Percentiles rank a stretch among this genome's conserved stretches.
phyloP scores from a whole-genome alignment of 1,140 invertebrate species.

The Drosophila elegans region DNA sequence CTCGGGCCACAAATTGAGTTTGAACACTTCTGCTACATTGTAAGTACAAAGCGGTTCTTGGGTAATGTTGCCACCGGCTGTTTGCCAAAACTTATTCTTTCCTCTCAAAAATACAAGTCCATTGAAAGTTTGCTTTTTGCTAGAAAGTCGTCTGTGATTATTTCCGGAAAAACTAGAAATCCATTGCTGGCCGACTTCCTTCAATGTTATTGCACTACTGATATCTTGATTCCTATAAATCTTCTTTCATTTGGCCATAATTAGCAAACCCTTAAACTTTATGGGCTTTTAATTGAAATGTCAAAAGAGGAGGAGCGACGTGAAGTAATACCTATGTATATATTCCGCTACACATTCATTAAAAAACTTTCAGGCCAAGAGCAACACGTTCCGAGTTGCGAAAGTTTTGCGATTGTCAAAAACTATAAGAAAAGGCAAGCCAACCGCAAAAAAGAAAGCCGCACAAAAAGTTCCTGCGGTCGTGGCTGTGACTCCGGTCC shows the following conservation, averaged over 20 bases:
- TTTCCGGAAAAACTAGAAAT: neutral
- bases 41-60: slow-evolving; percentile 30
- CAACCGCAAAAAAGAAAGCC: slow-evolving; percentile 58
- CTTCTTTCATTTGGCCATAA: slow-evolving; percentile 5
- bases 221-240: neutral
- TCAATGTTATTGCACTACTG: too few species aligned
- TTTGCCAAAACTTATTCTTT: slow-evolving; percentile 35
- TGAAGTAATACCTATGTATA: slow-evolving; percentile 9
- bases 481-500: slow-evolving; percentile 5
- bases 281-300: slow-evolving; percentile 43
- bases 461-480: slow-evolving; percentile 31
- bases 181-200: neutral
- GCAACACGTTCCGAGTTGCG: slow-evolving; percentile 60
- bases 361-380: slow-evolving; percentile 67
- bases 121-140: slow-evolving; percentile 9
- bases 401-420: slow-evolving; percentile 73
- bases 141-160: slow-evolving; percentile 2
- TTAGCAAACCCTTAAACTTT: slow-evolving; percentile 19
- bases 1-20: neutral
- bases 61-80: slow-evolving; percentile 55
- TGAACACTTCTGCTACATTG: slow-evolving; percentile 1
- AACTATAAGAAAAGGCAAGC: slow-evolving; percentile 67
- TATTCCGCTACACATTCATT: slow-evolving; percentile 49
- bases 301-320: neutral
- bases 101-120: neutral